Evolutionary conservation across 2,797 vertebrate species (phyloP), one percentile per base, ranked within the genome.

Genomic region (Lindbergichthys nudifrons): DNA sequence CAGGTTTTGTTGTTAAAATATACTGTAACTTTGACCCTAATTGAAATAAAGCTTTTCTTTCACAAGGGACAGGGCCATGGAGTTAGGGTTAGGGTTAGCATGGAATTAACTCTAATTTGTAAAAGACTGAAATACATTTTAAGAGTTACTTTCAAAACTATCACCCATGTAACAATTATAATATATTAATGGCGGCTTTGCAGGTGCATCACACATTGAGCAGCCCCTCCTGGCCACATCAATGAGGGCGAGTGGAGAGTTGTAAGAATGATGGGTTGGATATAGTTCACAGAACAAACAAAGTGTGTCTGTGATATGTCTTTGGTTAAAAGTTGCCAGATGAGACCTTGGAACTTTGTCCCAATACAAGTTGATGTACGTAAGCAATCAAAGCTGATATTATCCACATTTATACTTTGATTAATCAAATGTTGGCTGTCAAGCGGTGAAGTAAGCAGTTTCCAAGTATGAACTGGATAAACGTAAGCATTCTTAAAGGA

Each of bases 1-100:
- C 48, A 48, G 64, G n/a, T 72, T 61, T 36, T 58, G 43, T 42
- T 56, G n/a, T 65, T 66, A 68, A 51, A 68, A 61, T 69, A 41
- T 52, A 36, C 32, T 36, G 32, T 36, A 42, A 69, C 18, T 59
- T 65, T 82, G 16, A 54, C 3, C 5, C 54, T 42, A 65, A 23
- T 11, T 23, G 16, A 5, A 18, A 59, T 9, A 43, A 50, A n/a
- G 9, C 1, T 8, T 47, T 7, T 14, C 12, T 30, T 57, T 57
- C 14, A 56, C 12, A 42, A 46, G 23, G 16, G n/a, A 13, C 14
- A 21, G 19, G 5, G 12, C 39, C 8, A 36, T 18, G 15, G 1
- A 59, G 32, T 36, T 36, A 36, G 32, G 32, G 32, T 36, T 36
- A 9, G 32, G 32, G 32, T 36, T 9, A 36, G 32, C 32, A 36